Conservation (phyloP, 2,888 invertebrate species). For the Pachydiplax longipennis region DNA sequence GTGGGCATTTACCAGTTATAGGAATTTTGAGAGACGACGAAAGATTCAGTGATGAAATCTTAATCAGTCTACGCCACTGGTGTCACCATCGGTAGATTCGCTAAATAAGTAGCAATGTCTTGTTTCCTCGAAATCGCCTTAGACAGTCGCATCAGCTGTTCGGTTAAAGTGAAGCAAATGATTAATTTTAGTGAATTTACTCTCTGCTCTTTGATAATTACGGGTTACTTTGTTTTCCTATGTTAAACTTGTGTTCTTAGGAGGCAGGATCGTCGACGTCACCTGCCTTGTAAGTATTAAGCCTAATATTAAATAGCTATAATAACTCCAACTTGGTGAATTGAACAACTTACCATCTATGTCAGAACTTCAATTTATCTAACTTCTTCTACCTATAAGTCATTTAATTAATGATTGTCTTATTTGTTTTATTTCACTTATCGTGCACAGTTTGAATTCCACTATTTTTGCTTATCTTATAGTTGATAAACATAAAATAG, state of each 20-base stretch:
- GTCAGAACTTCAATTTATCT: background rate
- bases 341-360: background rate
- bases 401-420: background rate
- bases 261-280: background rate
- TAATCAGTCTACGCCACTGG: background rate
- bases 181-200: background rate
- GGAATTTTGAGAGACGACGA: too few relatives aligned
- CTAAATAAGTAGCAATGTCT: background rate
- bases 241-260: background rate
- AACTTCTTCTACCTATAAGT: background rate
- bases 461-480: background rate
- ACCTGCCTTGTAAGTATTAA: background rate
- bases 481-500: background rate
- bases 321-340: background rate
- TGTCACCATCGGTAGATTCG: background rate
- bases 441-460: background rate
- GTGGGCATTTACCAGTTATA: too few relatives aligned
- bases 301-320: background rate
- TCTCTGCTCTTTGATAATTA: background rate
- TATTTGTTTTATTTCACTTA: background rate
- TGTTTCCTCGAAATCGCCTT: background rate
- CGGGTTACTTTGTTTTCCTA: background rate
- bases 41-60: too few relatives aligned
- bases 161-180: background rate
- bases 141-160: conserved; percentile 24